Conservation (phyloP, 2,888 invertebrate genomes). For the Plebejus anna region DNA sequence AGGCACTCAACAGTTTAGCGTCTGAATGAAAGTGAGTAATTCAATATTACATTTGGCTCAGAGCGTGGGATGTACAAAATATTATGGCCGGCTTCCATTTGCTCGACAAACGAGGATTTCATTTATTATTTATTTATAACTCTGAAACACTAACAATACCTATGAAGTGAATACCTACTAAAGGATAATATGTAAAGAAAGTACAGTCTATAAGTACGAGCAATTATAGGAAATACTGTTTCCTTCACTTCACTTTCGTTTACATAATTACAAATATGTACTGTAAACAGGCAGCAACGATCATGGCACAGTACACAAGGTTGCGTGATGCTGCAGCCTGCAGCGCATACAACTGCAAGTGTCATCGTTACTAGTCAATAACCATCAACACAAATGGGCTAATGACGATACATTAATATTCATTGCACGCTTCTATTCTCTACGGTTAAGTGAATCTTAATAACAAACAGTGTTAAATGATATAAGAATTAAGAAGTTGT, state of each 20-base stretch:
- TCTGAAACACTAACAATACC: too few species aligned
- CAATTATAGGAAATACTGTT: background rate
- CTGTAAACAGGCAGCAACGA: background rate
- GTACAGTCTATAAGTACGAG: background rate
- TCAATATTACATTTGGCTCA: background rate
- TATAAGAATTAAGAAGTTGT: too few species aligned
- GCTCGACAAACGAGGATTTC: background rate
- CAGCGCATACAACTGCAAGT: background rate
- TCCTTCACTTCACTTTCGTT: background rate
- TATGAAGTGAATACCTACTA: too few species aligned
- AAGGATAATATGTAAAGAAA: background rate
- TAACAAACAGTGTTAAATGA: background rate
- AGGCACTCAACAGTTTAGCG: background rate
- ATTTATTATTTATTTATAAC: background rate
- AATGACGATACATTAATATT: background rate
- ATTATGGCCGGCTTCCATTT: background rate
- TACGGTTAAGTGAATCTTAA: background rate
- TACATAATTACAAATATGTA: background rate
- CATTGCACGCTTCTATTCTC: background rate
- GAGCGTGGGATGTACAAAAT: background rate
- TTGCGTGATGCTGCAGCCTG: slow-evolving; percentile 4
- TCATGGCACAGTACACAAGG: slow-evolving; percentile 6
- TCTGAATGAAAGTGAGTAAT: background rate
- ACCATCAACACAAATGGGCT: background rate
- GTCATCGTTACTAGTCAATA: background rate